Evolutionary conservation across 2,797 vertebrate genomes (phyloP).

Genomic region (Eleutherodactylus coqui): DNA sequence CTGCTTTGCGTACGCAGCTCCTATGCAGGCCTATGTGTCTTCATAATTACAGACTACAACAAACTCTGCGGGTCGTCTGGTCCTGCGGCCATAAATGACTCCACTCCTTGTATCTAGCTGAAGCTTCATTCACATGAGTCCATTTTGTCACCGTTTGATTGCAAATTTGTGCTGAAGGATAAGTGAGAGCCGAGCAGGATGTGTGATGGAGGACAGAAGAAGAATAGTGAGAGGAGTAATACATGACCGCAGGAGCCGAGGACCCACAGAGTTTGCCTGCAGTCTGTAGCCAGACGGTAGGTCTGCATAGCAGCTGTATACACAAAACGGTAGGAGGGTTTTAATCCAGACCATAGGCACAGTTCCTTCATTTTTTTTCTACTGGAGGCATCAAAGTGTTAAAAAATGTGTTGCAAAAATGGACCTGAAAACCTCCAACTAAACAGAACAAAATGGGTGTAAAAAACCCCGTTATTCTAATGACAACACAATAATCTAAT

Average conservation of each 20-base stretch:
- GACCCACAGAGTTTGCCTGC: background rate
- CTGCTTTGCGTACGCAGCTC: background rate
- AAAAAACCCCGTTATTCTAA: background rate
- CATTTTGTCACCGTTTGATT: no score
- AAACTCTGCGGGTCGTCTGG: no score
- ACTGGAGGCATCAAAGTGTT: background rate
- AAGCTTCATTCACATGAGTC: no score
- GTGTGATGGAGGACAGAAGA: background rate
- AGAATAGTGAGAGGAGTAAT: background rate
- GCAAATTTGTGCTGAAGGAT: no score
- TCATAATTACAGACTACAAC: no score
- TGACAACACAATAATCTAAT: constrained; percentile 29
- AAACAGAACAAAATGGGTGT: background rate
- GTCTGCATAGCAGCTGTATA: no score
- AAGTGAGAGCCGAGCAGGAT: no score
- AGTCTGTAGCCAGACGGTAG: background rate
- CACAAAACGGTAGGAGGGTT: background rate
- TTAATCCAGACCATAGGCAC: background rate
- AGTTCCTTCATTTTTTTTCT: background rate
- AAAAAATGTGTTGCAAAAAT: background rate
- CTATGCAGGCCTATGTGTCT: background rate
- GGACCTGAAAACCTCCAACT: background rate
- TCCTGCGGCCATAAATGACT: no score
- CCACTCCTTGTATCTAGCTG: no score
- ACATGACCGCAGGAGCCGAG: background rate